Base-by-base conservation (phyloP, 2,113 vertebrate genomes). In the Toxostoma redivivum region DNA sequence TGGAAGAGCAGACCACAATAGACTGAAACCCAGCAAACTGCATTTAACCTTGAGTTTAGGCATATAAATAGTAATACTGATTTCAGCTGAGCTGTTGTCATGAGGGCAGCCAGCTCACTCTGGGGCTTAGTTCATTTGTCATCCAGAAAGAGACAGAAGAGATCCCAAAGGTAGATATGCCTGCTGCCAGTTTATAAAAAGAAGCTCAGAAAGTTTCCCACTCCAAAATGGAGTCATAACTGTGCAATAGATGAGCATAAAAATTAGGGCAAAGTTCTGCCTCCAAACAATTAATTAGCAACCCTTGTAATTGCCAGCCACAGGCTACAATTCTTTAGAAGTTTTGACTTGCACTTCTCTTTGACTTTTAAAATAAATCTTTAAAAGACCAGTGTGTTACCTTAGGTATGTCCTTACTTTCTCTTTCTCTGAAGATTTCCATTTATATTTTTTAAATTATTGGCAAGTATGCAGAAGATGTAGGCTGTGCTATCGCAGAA, bases 401-500 rank as follows among this genome's bases (percentile, higher is more conserved):
- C 72, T 40, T 78, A 83, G 54, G 50, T 86, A 73, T 78, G 58
- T 51, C 66, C 81, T 47, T 88, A 40, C 54, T 86, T 90, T 73
- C 57, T 56, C 47, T 48, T 48, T 66, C 56, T 74, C 47, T 51
- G 27, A 88, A 93, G 71, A 44, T 70, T 92, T 88, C 74, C 81
- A 48, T 92, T 92, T 92, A 67, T 85, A 92, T 81, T 50, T 95
- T 86, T 73, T 82, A 60, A 88, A 93, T 90, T 88, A 86, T 14
- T 95, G 95, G 87, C 90, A 93, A 83, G 67, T 57, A 25, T 83
- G 79, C 74, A 90, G 71, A 47, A 90, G 83, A 85, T 88, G 88
- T 86, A 96, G 90, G 64, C 85, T 93, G 90, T 69, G 51, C 86
- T 95, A 54, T 73, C 96, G 92, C 76, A 93, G 86, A 93, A 71